Evolutionary conservation across 2,797 vertebrate species (phyloP).

Genomic region (Smutsia temminckii): DNA sequence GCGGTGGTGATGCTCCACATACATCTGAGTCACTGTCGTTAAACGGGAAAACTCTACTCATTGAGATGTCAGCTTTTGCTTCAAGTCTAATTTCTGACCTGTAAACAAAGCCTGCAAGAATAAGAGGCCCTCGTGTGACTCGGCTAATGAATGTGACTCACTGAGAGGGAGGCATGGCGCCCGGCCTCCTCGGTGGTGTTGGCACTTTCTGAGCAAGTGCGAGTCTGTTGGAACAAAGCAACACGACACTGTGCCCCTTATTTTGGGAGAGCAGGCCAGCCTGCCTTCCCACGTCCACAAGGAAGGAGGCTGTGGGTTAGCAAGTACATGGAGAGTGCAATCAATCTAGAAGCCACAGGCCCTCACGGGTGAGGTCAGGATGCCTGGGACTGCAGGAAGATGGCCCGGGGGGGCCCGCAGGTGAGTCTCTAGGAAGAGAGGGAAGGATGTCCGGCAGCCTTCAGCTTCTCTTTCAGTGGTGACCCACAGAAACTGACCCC

Average conservation of each 20-base stretch:
- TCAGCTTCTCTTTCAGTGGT: not conserved
- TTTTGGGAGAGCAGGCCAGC: not conserved
- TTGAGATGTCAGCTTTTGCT: not conserved
- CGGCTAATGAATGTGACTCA: not conserved
- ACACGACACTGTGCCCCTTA: not conserved
- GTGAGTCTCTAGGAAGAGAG: not conserved
- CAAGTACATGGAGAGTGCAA: not conserved
- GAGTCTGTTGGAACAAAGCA: slow-evolving; percentile 49
- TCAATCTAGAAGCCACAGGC: not conserved
- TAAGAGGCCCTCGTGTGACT: not conserved
- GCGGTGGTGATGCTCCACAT: rapidly evolving
- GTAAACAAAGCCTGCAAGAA: slow-evolving; percentile 32
- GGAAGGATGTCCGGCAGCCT: not conserved
- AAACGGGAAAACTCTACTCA: not conserved
- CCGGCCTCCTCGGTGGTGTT: slow-evolving; percentile 10
- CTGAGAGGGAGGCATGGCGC: not conserved
- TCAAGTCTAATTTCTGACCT: slow-evolving; percentile 25
- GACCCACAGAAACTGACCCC: not conserved
- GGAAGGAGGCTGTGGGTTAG: not conserved
- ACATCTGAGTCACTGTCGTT: not conserved
- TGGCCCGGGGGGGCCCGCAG: too few species aligned
- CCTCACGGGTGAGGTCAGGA: not conserved
- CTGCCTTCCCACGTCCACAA: not conserved
- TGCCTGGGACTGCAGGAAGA: not conserved
- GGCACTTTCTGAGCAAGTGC: slow-evolving; percentile 47